These are phyloP conservation scores for Eupithecia tripunctaria DNA, from an alignment of 2,888 invertebrate species.

Conservation along the genomic window DNA sequence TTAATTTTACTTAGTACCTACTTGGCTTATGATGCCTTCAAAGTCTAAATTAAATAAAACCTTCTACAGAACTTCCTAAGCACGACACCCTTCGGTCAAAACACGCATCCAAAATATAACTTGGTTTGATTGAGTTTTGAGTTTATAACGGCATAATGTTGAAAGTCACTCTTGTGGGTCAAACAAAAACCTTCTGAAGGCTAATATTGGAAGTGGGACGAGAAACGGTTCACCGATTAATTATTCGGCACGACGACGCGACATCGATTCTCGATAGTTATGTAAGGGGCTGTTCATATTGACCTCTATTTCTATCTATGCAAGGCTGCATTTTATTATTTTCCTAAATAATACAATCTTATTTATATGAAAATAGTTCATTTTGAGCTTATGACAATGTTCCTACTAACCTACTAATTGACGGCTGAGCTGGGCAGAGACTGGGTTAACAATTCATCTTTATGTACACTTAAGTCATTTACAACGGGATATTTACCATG, in stretches of 20 bases:
- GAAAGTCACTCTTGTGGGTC: constrained; percentile 11
- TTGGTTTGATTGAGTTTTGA: not conserved
- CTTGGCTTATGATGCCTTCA: too few relatives aligned
- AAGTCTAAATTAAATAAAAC: too few relatives aligned
- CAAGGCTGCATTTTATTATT: not conserved
- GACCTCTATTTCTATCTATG: not conserved
- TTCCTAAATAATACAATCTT: not conserved
- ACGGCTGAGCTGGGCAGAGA: not conserved
- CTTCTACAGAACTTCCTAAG: too few relatives aligned
- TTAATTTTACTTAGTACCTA: too few relatives aligned
- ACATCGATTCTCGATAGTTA: constrained; percentile 68
- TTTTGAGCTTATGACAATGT: not conserved
- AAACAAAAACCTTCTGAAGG: constrained; percentile 49
- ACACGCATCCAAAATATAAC: not conserved
- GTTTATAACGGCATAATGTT: not conserved
- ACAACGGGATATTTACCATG: too few relatives aligned
- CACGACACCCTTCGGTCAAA: too few relatives aligned
- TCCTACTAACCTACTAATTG: too few relatives aligned
- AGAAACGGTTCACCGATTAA: constrained; percentile 75
- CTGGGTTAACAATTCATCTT: not conserved
- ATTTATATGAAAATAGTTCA: not conserved
- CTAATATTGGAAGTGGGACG: constrained; percentile 68
- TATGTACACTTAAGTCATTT: too few relatives aligned
- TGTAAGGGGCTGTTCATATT: constrained; percentile 33
- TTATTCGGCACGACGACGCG: constrained; percentile 71